Evolutionary conservation across 2,113 vertebrate genomes (phyloP).

Genomic region (Rhea americana): DNA sequence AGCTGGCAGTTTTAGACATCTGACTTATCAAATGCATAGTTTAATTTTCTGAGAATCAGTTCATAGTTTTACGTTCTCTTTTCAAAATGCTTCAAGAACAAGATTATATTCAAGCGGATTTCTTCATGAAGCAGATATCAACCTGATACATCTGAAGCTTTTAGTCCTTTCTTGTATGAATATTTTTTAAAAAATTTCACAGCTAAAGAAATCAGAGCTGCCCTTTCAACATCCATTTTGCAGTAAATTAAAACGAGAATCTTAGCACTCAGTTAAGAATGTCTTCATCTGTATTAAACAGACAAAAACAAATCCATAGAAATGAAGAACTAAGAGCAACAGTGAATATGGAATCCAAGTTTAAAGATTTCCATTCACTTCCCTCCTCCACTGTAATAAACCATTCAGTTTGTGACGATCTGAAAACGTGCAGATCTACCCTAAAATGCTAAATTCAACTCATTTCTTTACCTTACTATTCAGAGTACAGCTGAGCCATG

Average conservation of each 20-base stretch:
- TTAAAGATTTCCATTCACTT: accelerated
- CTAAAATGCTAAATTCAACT: neutral
- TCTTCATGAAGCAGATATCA: neutral
- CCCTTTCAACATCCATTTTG: neutral
- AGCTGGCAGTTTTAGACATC: neutral
- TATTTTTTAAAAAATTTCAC: neutral
- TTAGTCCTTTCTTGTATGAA: accelerated
- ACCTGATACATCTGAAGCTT: neutral
- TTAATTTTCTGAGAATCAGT: neutral
- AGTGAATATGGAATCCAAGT: neutral
- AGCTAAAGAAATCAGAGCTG: neutral
- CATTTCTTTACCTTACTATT: accelerated
- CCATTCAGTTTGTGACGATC: neutral
- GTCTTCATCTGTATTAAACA: neutral
- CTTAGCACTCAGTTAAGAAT: neutral
- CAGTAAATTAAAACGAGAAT: neutral
- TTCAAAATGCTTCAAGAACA: neutral
- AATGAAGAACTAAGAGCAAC: neutral
- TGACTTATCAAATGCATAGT: neutral
- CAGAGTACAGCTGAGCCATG: accelerated
- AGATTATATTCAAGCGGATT: neutral
- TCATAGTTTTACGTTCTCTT: neutral
- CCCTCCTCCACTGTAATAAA: neutral
- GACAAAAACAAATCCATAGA: neutral
- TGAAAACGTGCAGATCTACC: neutral